Evolutionary conservation across 2,113 vertebrate genomes (phyloP).

Genomic region (Podiceps cristatus): DNA sequence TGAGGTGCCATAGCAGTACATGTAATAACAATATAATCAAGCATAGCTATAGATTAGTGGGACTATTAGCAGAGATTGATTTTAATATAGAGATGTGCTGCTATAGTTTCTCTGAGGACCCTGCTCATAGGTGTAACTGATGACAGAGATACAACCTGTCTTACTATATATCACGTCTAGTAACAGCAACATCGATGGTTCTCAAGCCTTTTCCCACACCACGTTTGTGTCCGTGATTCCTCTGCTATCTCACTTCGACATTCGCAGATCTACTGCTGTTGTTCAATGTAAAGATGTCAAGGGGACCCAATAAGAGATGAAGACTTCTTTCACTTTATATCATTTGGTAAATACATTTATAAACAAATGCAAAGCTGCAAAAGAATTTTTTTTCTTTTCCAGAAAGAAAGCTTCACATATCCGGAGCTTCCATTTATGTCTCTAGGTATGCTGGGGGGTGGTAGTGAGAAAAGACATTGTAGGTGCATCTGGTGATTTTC

Average conservation of each 20-base stretch:
- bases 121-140: accelerated
- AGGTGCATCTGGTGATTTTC: neutral
- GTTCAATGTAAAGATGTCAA: neutral
- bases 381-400: neutral
- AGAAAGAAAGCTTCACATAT: neutral
- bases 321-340: neutral
- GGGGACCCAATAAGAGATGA: neutral
- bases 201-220: neutral
- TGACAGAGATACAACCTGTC: neutral
- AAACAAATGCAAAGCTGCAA: neutral
- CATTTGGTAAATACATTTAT: neutral
- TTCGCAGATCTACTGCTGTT: neutral
- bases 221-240: accelerated
- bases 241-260: neutral
- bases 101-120: neutral
- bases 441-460: neutral
- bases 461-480: neutral
- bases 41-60: neutral
- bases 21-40: neutral
- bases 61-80: neutral
- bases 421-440: neutral
- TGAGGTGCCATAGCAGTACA: neutral
- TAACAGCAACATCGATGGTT: neutral
- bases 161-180: accelerated
- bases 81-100: neutral